A percentile compares a stretch with the other conserved stretches of the same genome.
These are phyloP conservation scores for Caenorhabditis afra DNA, from an alignment of 2,888 invertebrate genomes.

Conservation along the genomic window DNA sequence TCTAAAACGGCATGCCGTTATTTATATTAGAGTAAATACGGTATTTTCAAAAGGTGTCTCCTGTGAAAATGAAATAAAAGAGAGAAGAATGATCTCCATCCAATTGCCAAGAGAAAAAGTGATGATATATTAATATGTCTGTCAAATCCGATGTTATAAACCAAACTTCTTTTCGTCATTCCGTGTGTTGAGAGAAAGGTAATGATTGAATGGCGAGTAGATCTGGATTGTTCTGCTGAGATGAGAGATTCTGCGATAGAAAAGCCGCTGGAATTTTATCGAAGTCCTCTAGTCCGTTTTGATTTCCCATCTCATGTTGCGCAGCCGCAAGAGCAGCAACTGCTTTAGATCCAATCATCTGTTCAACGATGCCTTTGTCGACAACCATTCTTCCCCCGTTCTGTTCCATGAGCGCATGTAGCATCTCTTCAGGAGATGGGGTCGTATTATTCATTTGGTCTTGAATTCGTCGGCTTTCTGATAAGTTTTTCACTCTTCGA, in stretches of 20 bases:
- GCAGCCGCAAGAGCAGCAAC: conserved; percentile 14
- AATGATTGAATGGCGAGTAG: too few relatives aligned
- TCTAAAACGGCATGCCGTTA: too few relatives aligned
- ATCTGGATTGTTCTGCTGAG: too few relatives aligned
- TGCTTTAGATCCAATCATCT: conserved; percentile 18
- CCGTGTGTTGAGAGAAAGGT: too few relatives aligned
- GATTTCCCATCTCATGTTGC: not conserved
- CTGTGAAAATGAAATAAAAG: too few relatives aligned
- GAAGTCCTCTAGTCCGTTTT: not conserved
- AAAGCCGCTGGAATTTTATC: not conserved
- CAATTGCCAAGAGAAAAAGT: too few relatives aligned
- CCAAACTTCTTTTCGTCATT: too few relatives aligned
- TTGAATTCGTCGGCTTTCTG: conserved; percentile 56
- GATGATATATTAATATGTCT: too few relatives aligned
- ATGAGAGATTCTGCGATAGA: conserved; percentile 2
- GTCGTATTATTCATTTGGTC: conserved; percentile 22
- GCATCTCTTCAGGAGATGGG: not conserved
- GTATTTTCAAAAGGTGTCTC: too few relatives aligned
- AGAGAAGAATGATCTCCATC: too few relatives aligned
- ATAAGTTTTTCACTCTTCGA: conserved; percentile 68
- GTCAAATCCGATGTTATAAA: too few relatives aligned
- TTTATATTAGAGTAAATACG: too few relatives aligned
- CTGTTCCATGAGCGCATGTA: conserved; percentile 43
- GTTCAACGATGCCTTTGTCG: conserved; percentile 32
- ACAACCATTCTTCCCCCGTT: conserved; percentile 45